phyloP scores from a whole-genome alignment of 2,888 invertebrate genomes.

The Euplagia quadripunctaria region DNA sequence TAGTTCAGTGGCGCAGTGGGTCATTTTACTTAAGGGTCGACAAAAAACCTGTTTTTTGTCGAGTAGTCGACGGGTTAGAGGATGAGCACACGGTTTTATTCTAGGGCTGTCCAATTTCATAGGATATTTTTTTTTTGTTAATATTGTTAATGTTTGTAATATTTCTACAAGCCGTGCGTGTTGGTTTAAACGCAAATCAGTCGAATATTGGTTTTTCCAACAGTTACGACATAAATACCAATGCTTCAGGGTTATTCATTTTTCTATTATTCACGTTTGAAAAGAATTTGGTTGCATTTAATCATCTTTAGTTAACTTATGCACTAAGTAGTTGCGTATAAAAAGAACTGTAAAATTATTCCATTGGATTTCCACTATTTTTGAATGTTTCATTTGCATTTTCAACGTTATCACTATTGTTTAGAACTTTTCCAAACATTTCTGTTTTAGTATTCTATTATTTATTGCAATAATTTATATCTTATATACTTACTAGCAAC shows the following conservation, averaged over 20 bases:
- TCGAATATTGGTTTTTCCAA: neutral
- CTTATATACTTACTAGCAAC: too few species aligned
- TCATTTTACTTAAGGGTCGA: constrained; percentile 53
- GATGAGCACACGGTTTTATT: constrained; percentile 40
- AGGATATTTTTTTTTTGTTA: too few species aligned
- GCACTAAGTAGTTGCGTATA: too few species aligned
- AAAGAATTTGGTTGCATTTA: too few species aligned
- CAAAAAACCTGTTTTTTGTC: constrained; percentile 46
- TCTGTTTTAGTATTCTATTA: too few species aligned
- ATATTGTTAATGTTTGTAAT: neutral
- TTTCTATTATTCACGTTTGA: too few species aligned
- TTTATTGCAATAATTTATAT: too few species aligned
- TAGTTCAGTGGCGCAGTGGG: constrained; percentile 49
- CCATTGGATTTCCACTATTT: neutral
- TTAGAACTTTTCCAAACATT: neutral
- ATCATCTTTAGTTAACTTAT: too few species aligned
- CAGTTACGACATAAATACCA: neutral
- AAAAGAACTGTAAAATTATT: neutral
- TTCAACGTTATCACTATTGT: neutral
- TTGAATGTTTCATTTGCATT: neutral
- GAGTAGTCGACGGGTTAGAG: constrained; percentile 34
- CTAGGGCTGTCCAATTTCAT: constrained; percentile 37
- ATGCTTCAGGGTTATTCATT: too few species aligned
- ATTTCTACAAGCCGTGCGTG: neutral
- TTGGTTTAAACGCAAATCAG: neutral